Base-by-base conservation (phyloP, 1,140 invertebrate species). In the Hydropsyche tenuis region DNA sequence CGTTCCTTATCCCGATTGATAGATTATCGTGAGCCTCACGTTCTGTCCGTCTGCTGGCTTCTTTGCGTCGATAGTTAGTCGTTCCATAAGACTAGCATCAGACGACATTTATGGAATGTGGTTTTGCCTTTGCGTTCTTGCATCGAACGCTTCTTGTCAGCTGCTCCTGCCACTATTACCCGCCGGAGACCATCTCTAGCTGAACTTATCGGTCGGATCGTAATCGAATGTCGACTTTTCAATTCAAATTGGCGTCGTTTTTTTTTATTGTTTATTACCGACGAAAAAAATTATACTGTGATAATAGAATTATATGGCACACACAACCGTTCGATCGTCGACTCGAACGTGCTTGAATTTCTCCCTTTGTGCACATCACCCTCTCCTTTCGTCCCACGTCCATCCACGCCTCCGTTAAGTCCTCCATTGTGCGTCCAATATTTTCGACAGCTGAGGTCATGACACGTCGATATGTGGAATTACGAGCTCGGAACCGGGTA, bases 51-150 rank as follows among this genome's bases (percentile, higher is more conserved):
- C 9, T 3, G 64, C 6, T 51, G 1, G 16, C 7, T 27, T 45
- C n/a, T 30, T 48, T n/a, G 51, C 27, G 20, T 30, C 66, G 53
- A 69, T 69, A 53, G 66, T 53, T 46, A 12, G 16, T 18, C 25
- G 25, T 69, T 69, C 66, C 66, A 23, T 53, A 69, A 68, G 23
- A 68, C 64, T 22, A 37, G 62, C 37, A 23, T 20, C 20, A 12
- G 66, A 18, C 25, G 46, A 51, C 66, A 46, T 69, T 69, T 69
- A 69, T 69, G 66, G 66, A 69, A 69, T 69, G 66, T 27, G 66
- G 66, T 69, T 69, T 69, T 27, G 27, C 45, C 66, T 51, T 48
- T 51, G 22, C 64, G 5, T 22, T 25, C 18, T 60, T 27, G 25
- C 11, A 12, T 1, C 53, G 53, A 20, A 12, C 20, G 37, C n/a